Evolutionary conservation across 2,797 vertebrate species (phyloP).

Genomic region (Triplophysa bombifrons): DNA sequence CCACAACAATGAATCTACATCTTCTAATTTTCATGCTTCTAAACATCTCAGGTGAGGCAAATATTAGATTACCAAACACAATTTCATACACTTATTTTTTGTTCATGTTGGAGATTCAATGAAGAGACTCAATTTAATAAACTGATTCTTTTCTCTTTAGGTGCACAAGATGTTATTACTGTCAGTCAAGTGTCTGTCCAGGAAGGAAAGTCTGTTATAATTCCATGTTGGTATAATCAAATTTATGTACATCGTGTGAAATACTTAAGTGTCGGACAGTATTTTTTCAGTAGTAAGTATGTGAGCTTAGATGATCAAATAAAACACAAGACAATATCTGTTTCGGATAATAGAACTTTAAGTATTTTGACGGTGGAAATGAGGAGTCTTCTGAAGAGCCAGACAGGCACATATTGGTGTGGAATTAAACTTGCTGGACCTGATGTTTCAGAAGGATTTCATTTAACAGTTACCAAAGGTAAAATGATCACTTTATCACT

Average conservation of each 20-base stretch:
- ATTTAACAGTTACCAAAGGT: slow-evolving; percentile 41
- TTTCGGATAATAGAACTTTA: slow-evolving; percentile 38
- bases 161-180: slow-evolving; percentile 14
- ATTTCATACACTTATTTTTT: background rate
- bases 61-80: background rate
- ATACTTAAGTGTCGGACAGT: slow-evolving; percentile 25
- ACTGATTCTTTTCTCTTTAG: slow-evolving; percentile 15
- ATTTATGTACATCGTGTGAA: background rate
- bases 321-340: background rate
- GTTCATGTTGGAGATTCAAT: background rate
- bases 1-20: slow-evolving; percentile 5
- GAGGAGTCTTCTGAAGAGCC: background rate
- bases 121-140: background rate
- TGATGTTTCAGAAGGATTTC: background rate
- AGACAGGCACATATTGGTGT: slow-evolving; percentile 35
- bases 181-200: slow-evolving; percentile 37
- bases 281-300: background rate
- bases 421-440: rapidly evolving
- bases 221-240: slow-evolving; percentile 51
- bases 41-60: background rate
- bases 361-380: background rate
- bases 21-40: background rate
- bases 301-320: background rate
- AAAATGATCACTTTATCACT: slow-evolving; percentile 2
- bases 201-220: slow-evolving; percentile 47